Evolutionary conservation across 2,888 invertebrate species (phyloP), one percentile per base, ranked within the genome.

Genomic region (Loripinus fragilis): DNA sequence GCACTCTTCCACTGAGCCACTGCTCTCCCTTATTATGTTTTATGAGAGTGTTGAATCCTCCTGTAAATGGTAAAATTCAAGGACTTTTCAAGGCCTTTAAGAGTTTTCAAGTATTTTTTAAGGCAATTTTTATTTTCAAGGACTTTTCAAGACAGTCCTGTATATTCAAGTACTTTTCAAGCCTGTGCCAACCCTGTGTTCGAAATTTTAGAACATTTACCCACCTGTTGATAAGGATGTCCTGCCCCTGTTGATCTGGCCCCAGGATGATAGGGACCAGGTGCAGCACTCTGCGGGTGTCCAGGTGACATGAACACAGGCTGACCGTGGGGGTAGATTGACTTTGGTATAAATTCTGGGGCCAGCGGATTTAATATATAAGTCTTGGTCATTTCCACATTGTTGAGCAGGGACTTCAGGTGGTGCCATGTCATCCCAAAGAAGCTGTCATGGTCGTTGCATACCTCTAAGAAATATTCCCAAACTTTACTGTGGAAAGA

Each of bases 351-450:
- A 93, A 97, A 97, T 90, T 96, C 97, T 0, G 96, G 96, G 0
- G 97, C 97, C 69, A 97, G 92, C 0, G 97, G 97, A 94, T 97
- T 97, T n/a, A 97, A 94, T 3, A 96, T 95, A 91, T 96, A 96
- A 2, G 95, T 96, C 80, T 96, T 96, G 89, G 96, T 96, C 87
- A 96, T 93, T 92, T 97, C 96, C 0, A 96, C 95, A 12, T 96
- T 96, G 88, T 96, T 96, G 70, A 97, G 93, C 89, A 96, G 96
- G 55, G 95, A 95, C 73, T 96, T 95, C 55, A 96, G 93, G 80
- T 95, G 95, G 0, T 95, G 94, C 96, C 96, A 96, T 0, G 96
- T 96, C 83, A 96, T 95, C 7, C 97, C 97, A 91, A 95, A 95
- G 38, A 96, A 94, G 84, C 96, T 96, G 81, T 95, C 95, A 89